Conservation (phyloP, 2,797 vertebrate species). For the Argyrosomus regius region DNA sequence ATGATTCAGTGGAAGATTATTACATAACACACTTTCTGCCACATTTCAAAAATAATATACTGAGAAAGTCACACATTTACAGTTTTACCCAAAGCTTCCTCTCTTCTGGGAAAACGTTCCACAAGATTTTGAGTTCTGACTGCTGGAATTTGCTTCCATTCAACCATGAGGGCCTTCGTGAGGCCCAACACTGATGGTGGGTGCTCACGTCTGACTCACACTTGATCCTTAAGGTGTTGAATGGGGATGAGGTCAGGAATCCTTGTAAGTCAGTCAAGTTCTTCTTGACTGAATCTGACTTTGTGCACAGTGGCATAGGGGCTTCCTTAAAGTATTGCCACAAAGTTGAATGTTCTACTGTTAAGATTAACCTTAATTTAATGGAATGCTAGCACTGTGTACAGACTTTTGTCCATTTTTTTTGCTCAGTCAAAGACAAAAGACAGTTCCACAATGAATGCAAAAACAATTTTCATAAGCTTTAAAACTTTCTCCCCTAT, state of each 20-base stretch:
- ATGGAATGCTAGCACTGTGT: no score
- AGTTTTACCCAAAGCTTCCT: neutral
- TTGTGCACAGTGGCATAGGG: neutral
- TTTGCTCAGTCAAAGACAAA: neutral
- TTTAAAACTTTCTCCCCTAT: neutral
- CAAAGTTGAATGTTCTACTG: neutral
- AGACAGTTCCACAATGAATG: neutral
- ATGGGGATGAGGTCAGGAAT: neutral
- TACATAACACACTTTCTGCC: no score
- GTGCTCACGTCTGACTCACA: neutral
- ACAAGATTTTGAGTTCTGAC: neutral
- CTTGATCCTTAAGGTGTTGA: neutral
- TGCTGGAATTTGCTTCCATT: neutral
- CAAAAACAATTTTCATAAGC: no score
- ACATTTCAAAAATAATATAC: neutral
- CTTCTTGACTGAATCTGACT: neutral
- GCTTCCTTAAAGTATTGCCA: neutral
- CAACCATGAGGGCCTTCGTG: neutral
- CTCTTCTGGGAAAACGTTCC: neutral
- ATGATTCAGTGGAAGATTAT: neutral
- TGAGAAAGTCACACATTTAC: neutral
- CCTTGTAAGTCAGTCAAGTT: neutral
- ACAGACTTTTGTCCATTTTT: neutral
- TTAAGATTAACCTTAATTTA: neutral
- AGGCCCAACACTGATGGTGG: no score